Conservation (phyloP, 2,113 vertebrate species). For the Vombatus ursinus region DNA sequence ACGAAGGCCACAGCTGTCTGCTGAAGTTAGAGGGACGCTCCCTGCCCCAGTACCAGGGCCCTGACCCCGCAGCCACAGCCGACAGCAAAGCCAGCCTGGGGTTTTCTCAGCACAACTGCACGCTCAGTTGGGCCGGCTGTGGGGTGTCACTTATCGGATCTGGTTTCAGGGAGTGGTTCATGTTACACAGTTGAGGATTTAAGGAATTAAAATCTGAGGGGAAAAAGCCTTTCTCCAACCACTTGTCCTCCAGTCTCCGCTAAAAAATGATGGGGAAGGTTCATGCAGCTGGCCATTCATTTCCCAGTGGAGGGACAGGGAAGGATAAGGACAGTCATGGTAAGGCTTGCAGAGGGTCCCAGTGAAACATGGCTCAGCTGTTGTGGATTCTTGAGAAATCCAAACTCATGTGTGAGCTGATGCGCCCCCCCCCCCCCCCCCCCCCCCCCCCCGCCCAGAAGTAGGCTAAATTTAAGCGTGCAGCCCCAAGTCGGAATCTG, state of each 20-base stretch:
- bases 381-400: constrained; percentile 67
- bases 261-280: constrained; percentile 74
- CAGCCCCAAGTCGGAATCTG: neutral
- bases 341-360: constrained; percentile 62
- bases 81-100: neutral
- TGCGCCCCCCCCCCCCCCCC: too few species aligned
- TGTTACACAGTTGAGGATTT: constrained; percentile 68
- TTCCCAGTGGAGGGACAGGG: constrained; percentile 72
- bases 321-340: constrained; percentile 66
- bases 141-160: constrained; percentile 64
- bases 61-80: neutral
- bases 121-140: constrained; percentile 20
- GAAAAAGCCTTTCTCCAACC: constrained; percentile 68
- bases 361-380: constrained; percentile 70
- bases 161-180: constrained; percentile 70
- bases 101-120: constrained; percentile 44
- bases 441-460: too few species aligned
- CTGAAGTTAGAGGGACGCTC: neutral
- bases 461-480: neutral
- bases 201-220: constrained; percentile 59
- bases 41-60: neutral
- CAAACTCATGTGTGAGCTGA: constrained; percentile 61
- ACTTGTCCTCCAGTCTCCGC: constrained; percentile 60
- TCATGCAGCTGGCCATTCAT: constrained; percentile 72
- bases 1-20: constrained; percentile 62